A percentile compares a stretch with the other conserved stretches of the same genome.
phyloP scores from a whole-genome alignment of 2,113 vertebrate species.

The Limnothrissa miodon region DNA sequence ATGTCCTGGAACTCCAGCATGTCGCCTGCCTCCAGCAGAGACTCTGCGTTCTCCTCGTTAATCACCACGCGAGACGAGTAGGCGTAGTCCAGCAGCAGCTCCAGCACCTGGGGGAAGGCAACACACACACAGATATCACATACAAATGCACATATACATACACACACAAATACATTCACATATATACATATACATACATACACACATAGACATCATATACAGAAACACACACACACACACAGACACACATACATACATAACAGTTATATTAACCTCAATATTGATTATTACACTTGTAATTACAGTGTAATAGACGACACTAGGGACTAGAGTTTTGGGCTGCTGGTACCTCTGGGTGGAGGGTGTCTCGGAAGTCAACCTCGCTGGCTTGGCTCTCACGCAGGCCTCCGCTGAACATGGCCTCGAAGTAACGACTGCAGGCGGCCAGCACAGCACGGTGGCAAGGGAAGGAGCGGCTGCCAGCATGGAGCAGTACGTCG shows the following conservation, averaged over 20 bases:
- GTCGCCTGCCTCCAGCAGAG: slow-evolving; percentile 79
- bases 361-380: slow-evolving; percentile 78
- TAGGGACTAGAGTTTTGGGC: not conserved
- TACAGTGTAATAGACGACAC: no score
- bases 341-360: slow-evolving; percentile 71
- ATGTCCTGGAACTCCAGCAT: slow-evolving; percentile 86
- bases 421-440: slow-evolving; percentile 83
- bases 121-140: not conserved
- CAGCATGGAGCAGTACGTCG: slow-evolving; percentile 76
- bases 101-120: slow-evolving; percentile 62
- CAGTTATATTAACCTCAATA: no score
- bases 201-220: not conserved
- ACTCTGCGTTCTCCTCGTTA: slow-evolving; percentile 82
- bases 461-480: slow-evolving; percentile 77
- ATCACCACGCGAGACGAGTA: slow-evolving; percentile 80
- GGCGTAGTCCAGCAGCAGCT: slow-evolving; percentile 80
- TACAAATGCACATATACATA: slow-evolving; percentile 10
- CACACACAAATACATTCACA: not conserved
- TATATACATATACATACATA: not conserved
- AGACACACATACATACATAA: not conserved
- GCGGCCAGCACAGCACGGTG: slow-evolving; percentile 80
- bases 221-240: no score
- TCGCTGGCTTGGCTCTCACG: slow-evolving; percentile 78
- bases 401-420: slow-evolving; percentile 81
- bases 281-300: not conserved